Evolutionary conservation across 2,888 invertebrate species (phyloP).

Genomic region (Tenodera sinensis): DNA sequence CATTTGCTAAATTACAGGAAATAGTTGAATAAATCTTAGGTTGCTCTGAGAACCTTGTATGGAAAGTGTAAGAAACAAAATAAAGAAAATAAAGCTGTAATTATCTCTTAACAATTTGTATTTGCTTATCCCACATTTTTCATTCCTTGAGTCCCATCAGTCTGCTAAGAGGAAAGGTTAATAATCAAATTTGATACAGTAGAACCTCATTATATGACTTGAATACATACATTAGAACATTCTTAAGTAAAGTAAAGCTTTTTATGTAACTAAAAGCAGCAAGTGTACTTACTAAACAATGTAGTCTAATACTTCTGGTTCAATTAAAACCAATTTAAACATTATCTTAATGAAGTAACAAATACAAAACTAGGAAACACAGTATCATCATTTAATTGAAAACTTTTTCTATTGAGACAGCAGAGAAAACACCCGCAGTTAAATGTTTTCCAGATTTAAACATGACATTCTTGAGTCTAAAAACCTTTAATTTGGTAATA

Average conservation of each 20-base stretch:
- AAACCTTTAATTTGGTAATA: background rate
- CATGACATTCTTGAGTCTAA: background rate
- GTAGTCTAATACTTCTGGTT: background rate
- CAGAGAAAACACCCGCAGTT: too few relatives aligned
- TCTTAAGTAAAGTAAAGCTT: background rate
- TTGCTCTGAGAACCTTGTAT: background rate
- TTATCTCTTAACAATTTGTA: background rate
- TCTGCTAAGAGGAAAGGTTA: background rate
- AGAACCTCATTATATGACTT: background rate
- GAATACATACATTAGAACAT: too few relatives aligned
- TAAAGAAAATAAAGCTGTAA: background rate
- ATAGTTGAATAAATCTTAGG: background rate
- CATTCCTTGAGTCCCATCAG: background rate
- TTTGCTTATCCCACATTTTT: background rate
- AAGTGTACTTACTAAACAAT: background rate
- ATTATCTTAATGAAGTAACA: background rate
- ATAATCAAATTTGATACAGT: background rate
- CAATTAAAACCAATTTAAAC: background rate
- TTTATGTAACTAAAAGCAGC: background rate
- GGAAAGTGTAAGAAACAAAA: background rate
- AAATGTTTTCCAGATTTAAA: background rate
- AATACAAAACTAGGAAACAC: background rate
- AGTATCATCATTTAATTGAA: background rate
- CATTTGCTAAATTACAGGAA: constrained; percentile 12
- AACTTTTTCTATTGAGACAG: too few relatives aligned